Evolutionary conservation across 2,113 vertebrate species (phyloP), one percentile per base, ranked within the genome.

Genomic region (Xenopus laevis): DNA sequence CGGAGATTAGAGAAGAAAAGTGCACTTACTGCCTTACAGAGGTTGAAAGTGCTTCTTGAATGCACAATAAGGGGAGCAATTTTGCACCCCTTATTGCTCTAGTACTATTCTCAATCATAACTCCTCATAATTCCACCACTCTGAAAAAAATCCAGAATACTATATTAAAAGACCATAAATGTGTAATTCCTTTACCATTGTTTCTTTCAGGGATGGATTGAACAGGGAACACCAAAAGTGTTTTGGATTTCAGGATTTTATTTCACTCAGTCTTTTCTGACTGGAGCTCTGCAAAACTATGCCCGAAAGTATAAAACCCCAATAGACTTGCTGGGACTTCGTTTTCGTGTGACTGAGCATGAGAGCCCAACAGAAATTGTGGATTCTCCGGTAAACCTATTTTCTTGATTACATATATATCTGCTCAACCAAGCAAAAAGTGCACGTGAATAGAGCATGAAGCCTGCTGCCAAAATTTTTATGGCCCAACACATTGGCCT

Each of bases 241-340:
- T 81, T 79, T 66, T 81, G 80, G 80, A 77, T 81, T 60, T 81
- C 80, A 44, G 74, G 80, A 10, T 79, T 81, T 63, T 81, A 47
- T 52, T 81, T 81, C 18, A 79, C 80, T 0, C 80, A 81, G n/a
- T 68, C 65, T 27, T 79, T 81, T 69, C 78, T 81, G 46, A 81
- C 80, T 4, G 78, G 78, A 45, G 78, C 71, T 1, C 61, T 79
- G 45, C 80, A 81, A 72, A 81, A 79, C 71, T 76, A 78, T 46
- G 74, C 80, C 20, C 63, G 78, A 55, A 79, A 77, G 15, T 71
- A 77, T 27, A 65, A 52, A 27, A 73, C 76, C 16, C 80, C 80
- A 11, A 77, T 81, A n/a, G 78, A 81, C 57, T 60, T 79, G 17
- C 71, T 81, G 30, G 65, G 61, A 46, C 69, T 81, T 59, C 70